phyloP scores from a whole-genome alignment of 2,797 vertebrate genomes.

The Lemur catta region DNA sequence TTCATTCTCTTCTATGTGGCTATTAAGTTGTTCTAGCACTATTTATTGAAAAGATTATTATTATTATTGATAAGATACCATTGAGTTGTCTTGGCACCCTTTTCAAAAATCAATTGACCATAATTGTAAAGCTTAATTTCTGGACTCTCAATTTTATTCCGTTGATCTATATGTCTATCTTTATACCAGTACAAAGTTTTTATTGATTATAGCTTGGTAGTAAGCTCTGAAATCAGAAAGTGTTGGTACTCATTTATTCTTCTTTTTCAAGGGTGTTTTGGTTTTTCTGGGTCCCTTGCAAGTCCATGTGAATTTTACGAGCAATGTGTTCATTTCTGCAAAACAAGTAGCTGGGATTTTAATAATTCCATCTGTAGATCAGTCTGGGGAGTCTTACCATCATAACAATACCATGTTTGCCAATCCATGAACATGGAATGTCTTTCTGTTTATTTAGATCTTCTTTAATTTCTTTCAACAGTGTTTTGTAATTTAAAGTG shows the following conservation, averaged over 20 bases:
- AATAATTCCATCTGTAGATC: too few species aligned
- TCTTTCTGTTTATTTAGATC: neutral
- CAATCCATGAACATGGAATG: neutral
- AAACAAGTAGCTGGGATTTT: neutral
- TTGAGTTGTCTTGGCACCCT: neutral
- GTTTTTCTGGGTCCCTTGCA: neutral
- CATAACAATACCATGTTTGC: too few species aligned
- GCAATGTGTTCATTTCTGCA: neutral
- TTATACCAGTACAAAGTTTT: neutral
- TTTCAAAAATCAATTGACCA: neutral
- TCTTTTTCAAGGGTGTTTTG: neutral
- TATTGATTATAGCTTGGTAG: neutral
- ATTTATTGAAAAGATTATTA: neutral
- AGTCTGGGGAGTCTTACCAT: neutral
- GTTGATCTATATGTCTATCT: neutral
- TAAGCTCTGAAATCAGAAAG: neutral
- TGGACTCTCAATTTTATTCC: neutral
- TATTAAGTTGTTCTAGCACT: neutral
- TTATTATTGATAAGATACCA: neutral
- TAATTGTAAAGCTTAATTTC: neutral
- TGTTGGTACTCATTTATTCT: neutral
- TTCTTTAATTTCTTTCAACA: neutral
- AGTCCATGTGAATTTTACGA: neutral
- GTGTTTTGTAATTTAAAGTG: neutral
- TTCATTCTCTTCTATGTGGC: neutral